Base-by-base conservation (phyloP, 2,797 vertebrate genomes). In the Intellagama lesueurii region DNA sequence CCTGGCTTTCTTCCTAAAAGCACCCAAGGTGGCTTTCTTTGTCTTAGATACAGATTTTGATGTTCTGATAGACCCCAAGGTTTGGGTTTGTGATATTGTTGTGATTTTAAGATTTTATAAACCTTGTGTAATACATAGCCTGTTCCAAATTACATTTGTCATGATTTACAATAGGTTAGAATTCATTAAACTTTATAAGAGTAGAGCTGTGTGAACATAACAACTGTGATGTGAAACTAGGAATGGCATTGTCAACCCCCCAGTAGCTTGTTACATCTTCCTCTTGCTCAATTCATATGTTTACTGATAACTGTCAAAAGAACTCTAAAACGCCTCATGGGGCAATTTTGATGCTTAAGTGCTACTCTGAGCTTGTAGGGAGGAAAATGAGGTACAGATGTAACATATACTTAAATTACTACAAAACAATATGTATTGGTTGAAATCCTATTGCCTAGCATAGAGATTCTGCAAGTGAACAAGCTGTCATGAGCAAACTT, bases 21-120 rank as follows among this genome's bases (percentile, higher is more conserved):
- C 1, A 40, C 40, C 40, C 40, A 40, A 40, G 40, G 40, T 40
- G 40, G 40, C 40, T 40, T 40, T 40, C 40, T 89, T 79, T 26
- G n/a, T 14, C 12, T 86, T 81, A 14, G 75, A 49, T 1, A 5
- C n/a, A 49, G 56, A 26, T 2, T 8, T 85, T 86, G 11, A 28
- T 91, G 84, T 94, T 81, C 60, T 91, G 83, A 28, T 14, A 88
- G 60, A 7, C 8, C 75, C n/a, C 90, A 85, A 87, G 6, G 78
- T 4, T 87, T 5, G 1, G 5, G 87, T 2, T 60, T 89, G 28
- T 90, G 78, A 24, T 28, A 28, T 22, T 40, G 3, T 40, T 40
- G 40, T 40, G 40, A 40, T 40, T 40, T 40, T 40, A 40, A 40
- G 40, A 40, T 40, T 64, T 60, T 89, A 26, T 64, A 26, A 91